Conservation (phyloP, 2,888 invertebrate species). For the Cetonia aurata region DNA sequence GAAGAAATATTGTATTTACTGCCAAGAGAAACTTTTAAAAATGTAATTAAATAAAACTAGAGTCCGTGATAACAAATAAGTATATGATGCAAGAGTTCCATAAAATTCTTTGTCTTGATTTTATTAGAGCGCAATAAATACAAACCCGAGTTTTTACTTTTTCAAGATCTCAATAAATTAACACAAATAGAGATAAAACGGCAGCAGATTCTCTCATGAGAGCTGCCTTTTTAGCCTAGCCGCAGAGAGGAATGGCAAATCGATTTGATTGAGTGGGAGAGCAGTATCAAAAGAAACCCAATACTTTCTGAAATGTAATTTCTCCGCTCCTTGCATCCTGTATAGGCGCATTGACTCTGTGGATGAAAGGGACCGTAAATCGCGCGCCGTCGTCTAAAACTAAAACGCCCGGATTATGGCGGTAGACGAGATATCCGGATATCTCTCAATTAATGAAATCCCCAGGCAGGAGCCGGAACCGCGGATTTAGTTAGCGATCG, state of each 20-base stretch:
- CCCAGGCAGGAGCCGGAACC: constrained; percentile 43
- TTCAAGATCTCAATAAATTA: too few species aligned
- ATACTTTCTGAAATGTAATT: constrained; percentile 25
- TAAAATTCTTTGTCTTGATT: too few species aligned
- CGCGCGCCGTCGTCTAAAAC: constrained; percentile 47
- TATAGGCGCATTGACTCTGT: background rate
- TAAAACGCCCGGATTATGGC: constrained; percentile 51
- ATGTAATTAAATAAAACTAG: too few species aligned
- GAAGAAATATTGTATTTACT: too few species aligned
- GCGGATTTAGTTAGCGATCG: background rate
- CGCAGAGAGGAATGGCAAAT: background rate
- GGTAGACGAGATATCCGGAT: constrained; percentile 43
- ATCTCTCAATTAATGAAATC: constrained; percentile 53
- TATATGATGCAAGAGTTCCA: too few species aligned
- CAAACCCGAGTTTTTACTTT: too few species aligned
- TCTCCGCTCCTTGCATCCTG: constrained; percentile 14
- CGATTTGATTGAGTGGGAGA: constrained; percentile 10
- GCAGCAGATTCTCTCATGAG: too few species aligned
- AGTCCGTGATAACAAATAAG: too few species aligned
- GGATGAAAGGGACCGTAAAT: constrained; percentile 4
- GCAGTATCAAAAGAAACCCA: constrained; percentile 9
- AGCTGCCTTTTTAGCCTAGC: background rate
- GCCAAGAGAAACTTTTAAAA: too few species aligned
- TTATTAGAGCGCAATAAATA: too few species aligned
- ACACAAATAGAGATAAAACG: too few species aligned